Base-by-base conservation (phyloP, 2,113 vertebrate genomes). In the Tachysurus fulvidraco region DNA sequence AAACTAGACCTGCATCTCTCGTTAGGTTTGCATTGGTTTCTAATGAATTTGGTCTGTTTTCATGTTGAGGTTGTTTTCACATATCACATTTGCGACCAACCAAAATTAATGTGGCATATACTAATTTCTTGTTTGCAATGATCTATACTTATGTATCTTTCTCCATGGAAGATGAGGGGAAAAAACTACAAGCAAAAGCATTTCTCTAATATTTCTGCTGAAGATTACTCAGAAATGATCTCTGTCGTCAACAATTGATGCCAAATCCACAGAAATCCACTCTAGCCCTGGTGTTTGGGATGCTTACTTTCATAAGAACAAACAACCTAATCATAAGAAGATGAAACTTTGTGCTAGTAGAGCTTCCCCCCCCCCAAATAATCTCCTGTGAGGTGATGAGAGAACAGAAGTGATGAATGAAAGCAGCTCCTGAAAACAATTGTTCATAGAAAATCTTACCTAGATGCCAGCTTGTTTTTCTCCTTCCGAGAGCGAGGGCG, bases 381-480 rank as follows among this genome's bases (percentile, higher is more conserved):
- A 71, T 41, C 36, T 19, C 36, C 36, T 25, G 71, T 9, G 10
- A 76, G 23, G 19, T 76, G 41, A 74, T 4, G 19, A 46, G 19
- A 73, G 69, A 74, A 77, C n/a, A 77, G 11, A 19, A 28, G 6
- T n/a, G n/a, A 28, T 2, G 8, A 44, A 78, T 2, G 14, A 25
- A 54, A 52, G 13, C 46, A 54, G 76, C 23, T 28, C 4, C 44
- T 74, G 23, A 25, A 54, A 28, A 19, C 76, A 79, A 14, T 55
- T 16, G 14, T n/a, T 21, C 50, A 46, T 57, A 55, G 50, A 12
- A 54, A 50, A 25, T 4, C 23, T 78, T 95, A 99, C 98, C 98
- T 97, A 92, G 98, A 99, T 57, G 98, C 98, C 91, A 99, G 91
- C 90, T 99, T 99, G 94, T 99, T 99, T 91, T 99, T 99, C 91